Conservation (phyloP, 2,113 vertebrate species). For the Cryptomyrus ogoouensis region DNA sequence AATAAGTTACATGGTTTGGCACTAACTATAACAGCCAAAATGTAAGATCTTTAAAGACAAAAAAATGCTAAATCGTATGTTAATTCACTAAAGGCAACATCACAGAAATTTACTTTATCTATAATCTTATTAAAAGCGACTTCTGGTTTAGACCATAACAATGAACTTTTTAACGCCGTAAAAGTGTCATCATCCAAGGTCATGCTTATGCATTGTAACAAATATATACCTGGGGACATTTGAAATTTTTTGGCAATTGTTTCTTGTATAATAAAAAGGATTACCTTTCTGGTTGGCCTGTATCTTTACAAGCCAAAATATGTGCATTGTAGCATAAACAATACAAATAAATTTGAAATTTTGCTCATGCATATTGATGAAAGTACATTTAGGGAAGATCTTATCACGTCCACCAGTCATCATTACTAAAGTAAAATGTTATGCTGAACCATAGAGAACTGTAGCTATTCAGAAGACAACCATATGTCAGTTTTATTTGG, state of each 20-base stretch:
- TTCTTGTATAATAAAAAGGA: background rate
- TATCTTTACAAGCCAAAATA: background rate
- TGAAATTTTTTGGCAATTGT: background rate
- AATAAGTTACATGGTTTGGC: background rate
- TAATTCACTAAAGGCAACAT: background rate
- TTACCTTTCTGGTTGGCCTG: background rate
- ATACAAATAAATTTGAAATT: background rate
- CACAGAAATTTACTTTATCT: background rate
- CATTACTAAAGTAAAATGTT: no score
- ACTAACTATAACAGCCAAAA: background rate
- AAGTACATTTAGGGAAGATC: background rate
- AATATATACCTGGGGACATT: background rate
- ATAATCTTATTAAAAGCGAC: background rate
- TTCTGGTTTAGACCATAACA: background rate
- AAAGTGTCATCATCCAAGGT: background rate
- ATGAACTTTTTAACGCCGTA: background rate
- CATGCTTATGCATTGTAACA: background rate
- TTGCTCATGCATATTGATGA: background rate
- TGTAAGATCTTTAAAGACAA: background rate
- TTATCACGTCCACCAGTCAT: no score
- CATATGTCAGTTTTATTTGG: no score
- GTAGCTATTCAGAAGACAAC: no score
- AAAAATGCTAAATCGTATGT: background rate
- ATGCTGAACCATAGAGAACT: no score
- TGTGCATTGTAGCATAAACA: background rate